These are phyloP conservation scores for Rhombomys opimus DNA, from an alignment of 2,113 vertebrate genomes.

Conservation along the genomic window DNA sequence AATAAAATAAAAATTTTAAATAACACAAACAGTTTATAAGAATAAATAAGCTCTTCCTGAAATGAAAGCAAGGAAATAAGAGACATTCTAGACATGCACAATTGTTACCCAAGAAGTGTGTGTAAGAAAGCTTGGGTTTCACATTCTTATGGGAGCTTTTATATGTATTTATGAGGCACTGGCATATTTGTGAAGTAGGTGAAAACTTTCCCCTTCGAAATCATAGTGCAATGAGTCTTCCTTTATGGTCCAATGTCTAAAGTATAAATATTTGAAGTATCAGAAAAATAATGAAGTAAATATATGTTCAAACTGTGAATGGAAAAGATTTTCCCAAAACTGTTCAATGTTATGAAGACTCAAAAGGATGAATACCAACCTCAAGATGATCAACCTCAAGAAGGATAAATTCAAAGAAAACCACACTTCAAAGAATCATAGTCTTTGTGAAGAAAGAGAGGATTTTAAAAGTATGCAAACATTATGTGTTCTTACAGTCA, in stretches of 20 bases:
- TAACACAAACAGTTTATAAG: not conserved
- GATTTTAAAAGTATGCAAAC: not conserved
- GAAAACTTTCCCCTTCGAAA: not conserved
- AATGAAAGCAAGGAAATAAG: not conserved
- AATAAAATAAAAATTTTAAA: not conserved
- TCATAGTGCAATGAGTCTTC: not conserved
- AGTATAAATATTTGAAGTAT: not conserved
- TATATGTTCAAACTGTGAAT: not conserved
- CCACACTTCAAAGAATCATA: not conserved
- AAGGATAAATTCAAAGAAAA: constrained; percentile 12
- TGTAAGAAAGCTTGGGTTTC: not conserved
- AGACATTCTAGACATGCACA: not conserved
- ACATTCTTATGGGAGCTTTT: not conserved
- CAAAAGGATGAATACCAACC: not conserved
- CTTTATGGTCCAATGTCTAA: not conserved
- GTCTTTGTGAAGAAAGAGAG: not conserved
- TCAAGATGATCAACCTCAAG: not conserved
- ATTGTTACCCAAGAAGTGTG: not conserved
- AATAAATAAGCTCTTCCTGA: not conserved
- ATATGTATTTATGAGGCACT: not conserved
- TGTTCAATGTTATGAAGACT: not conserved
- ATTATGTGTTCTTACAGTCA: not conserved
- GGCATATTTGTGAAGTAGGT: not conserved
- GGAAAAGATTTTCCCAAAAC: not conserved
- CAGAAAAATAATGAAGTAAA: not conserved